phyloP scores from a whole-genome alignment of 2,888 invertebrate species.

The Gonocerus acuteangulatus region DNA sequence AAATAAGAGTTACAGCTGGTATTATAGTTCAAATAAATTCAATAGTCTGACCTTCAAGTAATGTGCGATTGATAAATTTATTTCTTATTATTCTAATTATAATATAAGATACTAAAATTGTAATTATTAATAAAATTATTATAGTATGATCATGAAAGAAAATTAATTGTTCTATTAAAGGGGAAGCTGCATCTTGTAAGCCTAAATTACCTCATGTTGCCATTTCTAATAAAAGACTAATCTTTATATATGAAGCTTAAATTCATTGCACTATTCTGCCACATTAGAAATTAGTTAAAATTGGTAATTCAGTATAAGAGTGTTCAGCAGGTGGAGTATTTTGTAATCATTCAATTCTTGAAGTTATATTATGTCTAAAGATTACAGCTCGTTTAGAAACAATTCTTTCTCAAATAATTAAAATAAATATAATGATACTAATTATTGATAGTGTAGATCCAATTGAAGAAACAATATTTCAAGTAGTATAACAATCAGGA shows the following conservation, averaged over 20 bases:
- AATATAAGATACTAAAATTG: conserved; percentile 2
- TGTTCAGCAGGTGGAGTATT: conserved; percentile 36
- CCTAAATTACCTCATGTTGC: conserved; percentile 52
- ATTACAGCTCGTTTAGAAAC: no score
- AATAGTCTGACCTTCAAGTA: conserved; percentile 15
- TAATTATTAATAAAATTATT: conserved; percentile 26
- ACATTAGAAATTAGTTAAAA: conserved; percentile 36
- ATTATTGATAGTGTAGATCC: conserved; percentile 58
- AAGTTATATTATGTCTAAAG: no score
- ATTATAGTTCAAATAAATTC: conserved; percentile 16
- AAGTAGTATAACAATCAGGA: conserved; percentile 56
- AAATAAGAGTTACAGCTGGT: conserved; percentile 7
- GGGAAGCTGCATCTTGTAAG: conserved; percentile 47
- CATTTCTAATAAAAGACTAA: conserved; percentile 41
- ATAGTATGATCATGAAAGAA: conserved; percentile 22
- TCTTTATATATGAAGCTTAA: conserved; percentile 45
- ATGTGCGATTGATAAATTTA: neutral
- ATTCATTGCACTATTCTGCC: conserved; percentile 42
- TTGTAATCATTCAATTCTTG: no score
- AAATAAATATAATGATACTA: conserved; percentile 53
- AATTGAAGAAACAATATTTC: conserved; percentile 61
- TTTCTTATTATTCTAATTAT: conserved; percentile 1
- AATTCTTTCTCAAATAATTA: no score
- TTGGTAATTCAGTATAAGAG: conserved; percentile 37
- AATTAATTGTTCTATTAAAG: conserved; percentile 45